Base-by-base conservation (phyloP, 2,797 vertebrate species). In the Lophius americanus region DNA sequence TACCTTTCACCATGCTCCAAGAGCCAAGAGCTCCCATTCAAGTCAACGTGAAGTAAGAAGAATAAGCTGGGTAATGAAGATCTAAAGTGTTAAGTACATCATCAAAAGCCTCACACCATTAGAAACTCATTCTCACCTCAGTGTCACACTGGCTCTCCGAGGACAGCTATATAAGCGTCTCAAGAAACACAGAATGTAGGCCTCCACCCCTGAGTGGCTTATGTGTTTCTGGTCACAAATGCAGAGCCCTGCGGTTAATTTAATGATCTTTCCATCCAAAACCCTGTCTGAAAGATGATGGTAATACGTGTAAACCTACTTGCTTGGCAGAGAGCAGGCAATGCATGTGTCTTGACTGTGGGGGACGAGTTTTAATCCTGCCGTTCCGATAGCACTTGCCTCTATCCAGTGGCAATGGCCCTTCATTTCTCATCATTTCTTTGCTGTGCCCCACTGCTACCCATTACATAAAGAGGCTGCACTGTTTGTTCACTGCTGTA, bases 221-320 rank as follows among this genome's bases (percentile, higher is more conserved):
- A 89, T 88, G 87, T 89, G 75, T 88, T 86, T 81, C 68, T 81
- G 89, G 91, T 89, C 83, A 92, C 85, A 92, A 86, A 88, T 88
- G 76, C 89, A 89, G 85, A 91, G 92, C 88, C 93, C 93, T 92
- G 92, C 79, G 88, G 92, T 92, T 93, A 92, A 93, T 93, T 91
- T 92, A 93, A 93, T 94, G 89, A 94, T 93, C 91, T 92, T 85
- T 88, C 80, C 39, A 79, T 85, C 90, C 87, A 88, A 92, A 91
- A 82, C 81, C 84, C 71, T 77, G 81, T 85, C 81, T 89, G 83
- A 90, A 92, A 92, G 89, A 89, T 92, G 88, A 88, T 75, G 73
- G 85, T 92, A 92, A 85, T 89, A 92, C 91, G 93, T 87, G 78
- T 91, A 88, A 84, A 88, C 80, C 74, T 85, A 81, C 86, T 92